Evolutionary conservation across 2,797 vertebrate species (phyloP), one percentile per base, ranked within the genome.

Genomic region (Knipowitschia caucasica): DNA sequence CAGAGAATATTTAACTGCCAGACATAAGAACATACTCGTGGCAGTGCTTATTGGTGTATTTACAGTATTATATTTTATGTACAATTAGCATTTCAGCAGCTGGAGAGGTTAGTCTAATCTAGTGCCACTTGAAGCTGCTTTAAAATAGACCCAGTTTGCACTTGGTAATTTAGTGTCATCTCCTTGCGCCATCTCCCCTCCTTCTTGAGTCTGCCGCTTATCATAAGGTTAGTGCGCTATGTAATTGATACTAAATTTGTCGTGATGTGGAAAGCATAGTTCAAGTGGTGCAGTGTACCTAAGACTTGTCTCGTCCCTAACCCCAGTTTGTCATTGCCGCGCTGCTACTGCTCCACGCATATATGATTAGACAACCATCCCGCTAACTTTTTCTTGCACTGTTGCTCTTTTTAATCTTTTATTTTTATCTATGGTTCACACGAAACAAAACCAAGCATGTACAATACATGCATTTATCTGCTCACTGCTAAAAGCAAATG

Each of bases 241-340:
- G 86, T 87, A 88, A 89, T 85, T 84, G 85, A 90, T 83, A 78
- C 76, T 80, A 82, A 88, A 88, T 84, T 83, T 81, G 66, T 80
- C 80, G 80, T 80, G 69, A 82, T 85, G 79, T 76, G 75, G 84
- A 84, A 75, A 62, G 77, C 83, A 64, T 65, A 73, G 80, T 84
- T 86, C 78, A 83, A 85, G 81, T 83, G 77, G 61, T 39, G 65
- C 68, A 52, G 74, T 61, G 67, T 77, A 75, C 71, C 80, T 69
- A 72, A 64, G 80, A 80, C 79, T 69, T 56, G 47, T 68, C 52
- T 59, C 12, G 57, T 64, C 71, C 72, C 73, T 67, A 65, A 68
- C 71, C 77, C 57, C 64, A 46, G 69, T 80, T 80, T 82, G 78
- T 82, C 85, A 78, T 72, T 51, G 62, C 74, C 34, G 49, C n/a